Conservation (phyloP, 2,113 vertebrate genomes). For the Tursiops truncatus region DNA sequence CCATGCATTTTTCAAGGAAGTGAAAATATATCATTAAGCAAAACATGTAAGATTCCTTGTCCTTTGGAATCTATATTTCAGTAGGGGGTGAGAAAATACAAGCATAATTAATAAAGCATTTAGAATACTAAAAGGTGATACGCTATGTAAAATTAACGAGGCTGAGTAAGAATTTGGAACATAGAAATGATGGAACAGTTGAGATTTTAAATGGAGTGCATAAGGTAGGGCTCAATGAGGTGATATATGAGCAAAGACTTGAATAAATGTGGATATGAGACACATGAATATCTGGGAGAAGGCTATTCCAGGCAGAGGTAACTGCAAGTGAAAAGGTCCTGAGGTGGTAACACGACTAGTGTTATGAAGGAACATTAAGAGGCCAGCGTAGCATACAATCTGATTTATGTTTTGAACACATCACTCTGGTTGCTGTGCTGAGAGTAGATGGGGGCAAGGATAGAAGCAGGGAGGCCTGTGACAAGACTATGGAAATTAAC, state of each 20-base stretch:
- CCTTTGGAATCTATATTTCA: neutral
- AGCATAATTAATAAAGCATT: neutral
- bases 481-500: neutral
- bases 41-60: neutral
- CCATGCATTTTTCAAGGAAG: neutral
- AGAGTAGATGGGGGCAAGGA: neutral
- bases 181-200: neutral
- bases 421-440: neutral
- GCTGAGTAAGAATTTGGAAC: neutral
- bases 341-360: neutral
- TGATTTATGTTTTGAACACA: neutral
- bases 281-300: neutral
- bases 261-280: neutral
- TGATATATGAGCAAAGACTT: neutral
- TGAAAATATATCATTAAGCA: neutral
- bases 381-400: too few relatives aligned
- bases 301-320: neutral
- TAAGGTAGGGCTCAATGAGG: neutral
- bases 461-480: neutral
- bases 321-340: neutral
- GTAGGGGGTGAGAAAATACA: neutral
- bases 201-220: neutral
- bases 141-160: neutral
- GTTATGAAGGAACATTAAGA: neutral
- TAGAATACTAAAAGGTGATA: neutral